These are phyloP conservation scores for Rhinolophus sinicus DNA, from an alignment of 2,113 vertebrate species.

Conservation along the genomic window DNA sequence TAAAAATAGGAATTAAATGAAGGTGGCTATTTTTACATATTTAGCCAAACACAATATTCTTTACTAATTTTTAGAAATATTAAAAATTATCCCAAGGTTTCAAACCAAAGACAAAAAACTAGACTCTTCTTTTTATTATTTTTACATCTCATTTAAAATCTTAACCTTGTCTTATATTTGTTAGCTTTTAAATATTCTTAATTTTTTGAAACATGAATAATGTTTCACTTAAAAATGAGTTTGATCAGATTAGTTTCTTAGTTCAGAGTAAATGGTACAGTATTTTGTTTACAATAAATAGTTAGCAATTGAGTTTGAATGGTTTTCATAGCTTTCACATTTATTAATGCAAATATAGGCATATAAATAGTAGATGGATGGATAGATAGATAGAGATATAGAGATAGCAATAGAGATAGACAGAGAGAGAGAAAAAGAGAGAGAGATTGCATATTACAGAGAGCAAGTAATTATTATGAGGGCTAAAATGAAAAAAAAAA, in stretches of 20 bases:
- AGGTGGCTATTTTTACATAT: background rate
- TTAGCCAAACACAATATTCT: background rate
- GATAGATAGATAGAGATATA: background rate
- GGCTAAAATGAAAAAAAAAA: background rate
- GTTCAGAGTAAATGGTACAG: background rate
- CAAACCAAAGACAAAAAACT: background rate
- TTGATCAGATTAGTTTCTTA: background rate
- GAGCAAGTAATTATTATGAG: background rate
- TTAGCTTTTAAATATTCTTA: background rate
- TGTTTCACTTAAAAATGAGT: background rate
- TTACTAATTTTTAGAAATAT: background rate
- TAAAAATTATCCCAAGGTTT: background rate
- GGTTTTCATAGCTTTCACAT: background rate
- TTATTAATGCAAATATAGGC: background rate
- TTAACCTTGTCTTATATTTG: background rate
- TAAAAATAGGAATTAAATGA: background rate
- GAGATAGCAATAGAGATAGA: too few species aligned
- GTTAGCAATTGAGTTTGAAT: background rate
- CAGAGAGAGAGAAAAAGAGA: too few species aligned
- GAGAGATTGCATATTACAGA: background rate
- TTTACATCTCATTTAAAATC: background rate
- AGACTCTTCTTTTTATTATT: background rate
- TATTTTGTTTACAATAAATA: background rate
- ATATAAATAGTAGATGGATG: background rate
- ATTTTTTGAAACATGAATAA: background rate